Percentiles rank a stretch among this genome's conserved stretches.
phyloP scores from a whole-genome alignment of 2,113 vertebrate species.

The Noctilio leporinus region DNA sequence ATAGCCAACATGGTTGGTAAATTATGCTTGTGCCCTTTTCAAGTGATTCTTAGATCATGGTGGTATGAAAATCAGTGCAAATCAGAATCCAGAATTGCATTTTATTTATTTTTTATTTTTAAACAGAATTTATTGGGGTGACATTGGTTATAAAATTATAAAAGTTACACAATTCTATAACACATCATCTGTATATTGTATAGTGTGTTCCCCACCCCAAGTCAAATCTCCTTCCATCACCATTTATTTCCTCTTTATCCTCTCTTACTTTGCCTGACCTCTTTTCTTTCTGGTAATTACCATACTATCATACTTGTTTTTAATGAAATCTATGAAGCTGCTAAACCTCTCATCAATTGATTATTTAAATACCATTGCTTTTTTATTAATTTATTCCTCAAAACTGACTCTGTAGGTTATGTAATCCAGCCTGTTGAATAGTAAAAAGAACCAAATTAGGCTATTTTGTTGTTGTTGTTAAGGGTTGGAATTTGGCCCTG shows the following conservation, averaged over 20 bases:
- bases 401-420: neutral
- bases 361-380: neutral
- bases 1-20: neutral
- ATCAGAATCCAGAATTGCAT: neutral
- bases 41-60: neutral
- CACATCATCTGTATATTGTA: neutral
- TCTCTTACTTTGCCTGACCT: neutral
- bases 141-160: neutral
- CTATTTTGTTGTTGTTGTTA: neutral
- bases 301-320: neutral
- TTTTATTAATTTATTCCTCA: neutral
- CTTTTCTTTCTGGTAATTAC: neutral
- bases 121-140: neutral
- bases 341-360: neutral
- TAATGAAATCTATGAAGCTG: neutral
- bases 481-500: too few species aligned
- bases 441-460: neutral
- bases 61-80: neutral
- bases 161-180: neutral
- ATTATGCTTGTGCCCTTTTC: neutral
- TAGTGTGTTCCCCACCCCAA: neutral
- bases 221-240: neutral
- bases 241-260: neutral
- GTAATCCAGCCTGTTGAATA: neutral
- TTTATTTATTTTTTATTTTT: neutral